Percentiles rank a stretch among this genome's conserved stretches.
phyloP scores from a whole-genome alignment of 2,888 invertebrate genomes.

The Diarsia mendica region DNA sequence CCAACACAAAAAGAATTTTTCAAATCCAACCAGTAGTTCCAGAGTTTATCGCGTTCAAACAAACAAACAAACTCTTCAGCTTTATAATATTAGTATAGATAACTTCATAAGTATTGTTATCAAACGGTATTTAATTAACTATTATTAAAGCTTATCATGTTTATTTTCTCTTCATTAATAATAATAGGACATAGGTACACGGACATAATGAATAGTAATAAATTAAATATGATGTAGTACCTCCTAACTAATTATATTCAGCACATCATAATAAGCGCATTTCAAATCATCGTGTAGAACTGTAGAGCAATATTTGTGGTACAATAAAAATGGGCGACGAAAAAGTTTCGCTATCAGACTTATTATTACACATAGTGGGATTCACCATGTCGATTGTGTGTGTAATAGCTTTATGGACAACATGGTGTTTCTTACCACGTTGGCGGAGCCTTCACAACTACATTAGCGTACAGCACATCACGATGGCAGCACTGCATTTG shows the following conservation, averaged over 20 bases:
- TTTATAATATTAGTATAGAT: too few relatives aligned
- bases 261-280: background rate
- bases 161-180: constrained; percentile 25
- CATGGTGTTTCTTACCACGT: constrained; percentile 65
- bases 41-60: too few relatives aligned
- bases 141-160: constrained; percentile 14
- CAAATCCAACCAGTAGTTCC: too few relatives aligned
- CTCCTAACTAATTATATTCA: background rate
- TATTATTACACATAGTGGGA: constrained; percentile 26
- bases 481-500: constrained; percentile 60
- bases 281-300: background rate
- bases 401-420: constrained; percentile 51
- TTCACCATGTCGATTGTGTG: constrained; percentile 20
- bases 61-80: too few relatives aligned
- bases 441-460: constrained; percentile 69
- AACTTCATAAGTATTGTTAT: constrained; percentile 30
- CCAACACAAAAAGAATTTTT: too few relatives aligned
- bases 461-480: constrained; percentile 62
- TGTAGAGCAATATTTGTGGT: background rate
- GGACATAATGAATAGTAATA: background rate
- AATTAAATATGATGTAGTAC: background rate
- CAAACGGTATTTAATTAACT: constrained; percentile 11
- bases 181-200: background rate
- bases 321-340: constrained; percentile 20
- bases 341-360: too few relatives aligned